These are phyloP conservation scores for Idaea biselata DNA, from an alignment of 2,888 invertebrate species.

Conservation along the genomic window DNA sequence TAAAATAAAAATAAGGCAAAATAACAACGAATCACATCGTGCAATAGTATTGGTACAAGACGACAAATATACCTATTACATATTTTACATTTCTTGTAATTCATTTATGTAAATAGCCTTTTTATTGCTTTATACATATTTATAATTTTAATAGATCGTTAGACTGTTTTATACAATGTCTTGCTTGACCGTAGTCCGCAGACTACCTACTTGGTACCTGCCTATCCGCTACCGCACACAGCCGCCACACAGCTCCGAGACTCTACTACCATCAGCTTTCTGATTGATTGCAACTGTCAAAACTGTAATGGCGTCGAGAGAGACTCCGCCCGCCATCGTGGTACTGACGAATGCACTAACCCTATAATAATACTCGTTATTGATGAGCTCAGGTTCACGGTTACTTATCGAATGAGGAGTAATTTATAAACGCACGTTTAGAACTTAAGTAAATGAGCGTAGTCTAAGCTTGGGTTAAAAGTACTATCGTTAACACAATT, in stretches of 20 bases:
- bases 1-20: no score
- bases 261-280: slow-evolving; percentile 69
- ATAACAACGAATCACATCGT: no score
- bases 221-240: slow-evolving; percentile 58
- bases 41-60: no score
- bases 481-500: slow-evolving; percentile 13
- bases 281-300: slow-evolving; percentile 81
- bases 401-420: slow-evolving; percentile 65
- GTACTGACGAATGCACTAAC: slow-evolving; percentile 67
- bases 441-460: slow-evolving; percentile 49
- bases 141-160: no score
- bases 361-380: slow-evolving; percentile 72
- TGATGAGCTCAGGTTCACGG: slow-evolving; percentile 74
- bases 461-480: slow-evolving; percentile 29
- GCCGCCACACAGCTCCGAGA: slow-evolving; percentile 57
- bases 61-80: no score
- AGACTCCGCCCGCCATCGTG: slow-evolving; percentile 54
- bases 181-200: no score
- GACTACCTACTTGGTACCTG: no score
- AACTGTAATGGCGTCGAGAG: slow-evolving; percentile 72
- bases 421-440: slow-evolving; percentile 60
- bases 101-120: no score
- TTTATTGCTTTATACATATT: no score
- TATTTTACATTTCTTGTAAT: no score
- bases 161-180: no score